Percentiles rank a stretch among this genome's conserved stretches.
phyloP scores from a whole-genome alignment of 2,888 invertebrate species.

The Tethea ocularis region DNA sequence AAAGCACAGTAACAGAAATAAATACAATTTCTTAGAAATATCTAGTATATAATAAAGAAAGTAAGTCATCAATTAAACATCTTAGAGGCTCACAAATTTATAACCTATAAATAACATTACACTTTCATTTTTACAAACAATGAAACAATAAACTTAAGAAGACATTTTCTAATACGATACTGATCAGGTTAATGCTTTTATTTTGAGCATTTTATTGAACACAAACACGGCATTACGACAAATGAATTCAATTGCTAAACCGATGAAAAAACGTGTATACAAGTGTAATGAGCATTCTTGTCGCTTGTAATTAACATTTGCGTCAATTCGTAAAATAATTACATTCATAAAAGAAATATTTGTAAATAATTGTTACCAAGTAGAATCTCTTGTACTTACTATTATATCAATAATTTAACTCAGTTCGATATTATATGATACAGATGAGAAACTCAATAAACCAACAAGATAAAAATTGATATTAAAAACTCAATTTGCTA shows the following conservation, averaged over 20 bases:
- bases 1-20: too few species aligned
- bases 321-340: neutral
- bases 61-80: too few species aligned
- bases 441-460: neutral
- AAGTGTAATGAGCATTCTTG: constrained; percentile 8
- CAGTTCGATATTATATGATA: too few species aligned
- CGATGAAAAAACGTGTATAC: constrained; percentile 14
- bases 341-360: neutral
- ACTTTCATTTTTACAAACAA: too few species aligned
- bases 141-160: too few species aligned
- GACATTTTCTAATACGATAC: neutral
- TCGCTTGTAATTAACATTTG: neutral
- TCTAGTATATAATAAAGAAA: too few species aligned
- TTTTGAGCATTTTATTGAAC: constrained; percentile 29
- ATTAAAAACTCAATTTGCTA: constrained; percentile 10
- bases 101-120: too few species aligned
- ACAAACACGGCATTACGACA: constrained; percentile 20
- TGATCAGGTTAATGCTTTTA: constrained; percentile 12
- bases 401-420: too few species aligned
- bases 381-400: too few species aligned
- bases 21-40: too few species aligned
- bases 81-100: too few species aligned
- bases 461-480: neutral
- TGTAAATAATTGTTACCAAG: neutral
- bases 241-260: constrained; percentile 13